Evolutionary conservation across 2,113 vertebrate genomes (phyloP).

Genomic region (Sinocyclocheilus anophthalmus): DNA sequence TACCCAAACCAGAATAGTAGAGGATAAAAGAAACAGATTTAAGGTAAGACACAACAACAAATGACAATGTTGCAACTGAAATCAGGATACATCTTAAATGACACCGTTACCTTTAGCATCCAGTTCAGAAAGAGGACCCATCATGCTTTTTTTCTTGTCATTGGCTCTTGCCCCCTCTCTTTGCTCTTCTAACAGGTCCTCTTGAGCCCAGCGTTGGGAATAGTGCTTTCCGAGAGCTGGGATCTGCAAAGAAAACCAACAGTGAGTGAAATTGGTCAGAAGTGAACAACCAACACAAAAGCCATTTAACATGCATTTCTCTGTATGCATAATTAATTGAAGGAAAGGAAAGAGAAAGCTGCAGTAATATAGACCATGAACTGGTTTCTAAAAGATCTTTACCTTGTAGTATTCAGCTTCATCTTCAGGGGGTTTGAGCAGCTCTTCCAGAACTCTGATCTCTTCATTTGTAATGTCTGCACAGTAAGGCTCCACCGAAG

Average conservation of each 20-base stretch:
- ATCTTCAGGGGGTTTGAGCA: slow-evolving; percentile 92
- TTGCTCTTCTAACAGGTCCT: slow-evolving; percentile 95
- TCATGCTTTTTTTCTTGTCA: slow-evolving; percentile 93
- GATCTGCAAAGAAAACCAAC: slow-evolving; percentile 75
- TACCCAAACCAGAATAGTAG: slow-evolving; percentile 57
- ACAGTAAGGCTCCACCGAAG: slow-evolving; percentile 95
- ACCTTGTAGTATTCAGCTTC: slow-evolving; percentile 98
- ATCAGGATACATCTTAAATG: background rate
- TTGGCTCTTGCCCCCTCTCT: slow-evolving; percentile 92
- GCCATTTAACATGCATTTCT: background rate
- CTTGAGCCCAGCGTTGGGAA: slow-evolving; percentile 97
- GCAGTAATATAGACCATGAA: background rate
- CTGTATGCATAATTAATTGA: background rate
- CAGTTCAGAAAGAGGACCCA: slow-evolving; percentile 91
- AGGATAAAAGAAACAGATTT: background rate
- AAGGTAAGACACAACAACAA: background rate
- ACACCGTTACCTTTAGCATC: slow-evolving; percentile 88
- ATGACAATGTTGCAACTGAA: background rate
- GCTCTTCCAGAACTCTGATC: slow-evolving; percentile 90
- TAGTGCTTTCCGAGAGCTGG: slow-evolving; percentile 94
- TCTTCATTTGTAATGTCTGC: slow-evolving; percentile 96
- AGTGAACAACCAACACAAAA: background rate
- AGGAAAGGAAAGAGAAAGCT: background rate
- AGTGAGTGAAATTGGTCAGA: background rate
- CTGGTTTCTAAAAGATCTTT: background rate